Evolutionary conservation across 1,140 invertebrate genomes (phyloP), one percentile per base, ranked within the genome.

Genomic region (Fopius arisanus): DNA sequence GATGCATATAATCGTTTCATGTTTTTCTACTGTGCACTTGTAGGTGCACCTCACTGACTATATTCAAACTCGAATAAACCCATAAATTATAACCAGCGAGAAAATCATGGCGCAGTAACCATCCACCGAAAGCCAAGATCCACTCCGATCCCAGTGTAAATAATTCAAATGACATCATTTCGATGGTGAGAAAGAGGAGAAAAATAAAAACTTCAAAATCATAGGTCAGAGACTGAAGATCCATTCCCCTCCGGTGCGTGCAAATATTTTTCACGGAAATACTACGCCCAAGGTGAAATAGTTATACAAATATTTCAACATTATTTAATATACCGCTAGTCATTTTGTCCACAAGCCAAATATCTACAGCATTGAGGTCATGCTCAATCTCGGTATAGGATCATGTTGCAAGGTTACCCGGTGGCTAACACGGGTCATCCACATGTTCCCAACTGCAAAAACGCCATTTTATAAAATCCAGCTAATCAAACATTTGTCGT

Each of bases 281-380:
- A 31, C 33, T 59, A 59, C 9, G n/a, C 54, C 43, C 43, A 48
- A 59, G 54, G 54, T 28, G 12, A 10, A 37, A 21, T 67, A 43
- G 66, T 67, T 67, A 40, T 41, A 41, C 66, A 67, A 26, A 41
- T 67, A 67, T 67, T 67, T 67, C 66, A 28, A 37, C 33, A 41
- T 26, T 12, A 67, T 67, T 67, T 10, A 67, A 67, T 66, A 23
- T 28, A 67, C 66, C 37, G 37, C 66, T 67, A 67, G 37, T 26
- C 66, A 41, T 67, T 19, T 41, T 41, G 21, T 67, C 16, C 21
- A 67, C 33, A 67, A 67, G 41, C 66, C 66, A 70, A 70, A 70
- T 54, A 70, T 54, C 59, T 62, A 31, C 68, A 51, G 67, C 19
- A 54, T 54, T 62, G 41, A 28, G 68, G 51, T 70, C 43, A 62